A percentile compares a stretch with the other conserved stretches of the same genome.
Evolutionary conservation across 2,113 vertebrate genomes (phyloP).

Genomic region (Aspiorhynchus laticeps): DNA sequence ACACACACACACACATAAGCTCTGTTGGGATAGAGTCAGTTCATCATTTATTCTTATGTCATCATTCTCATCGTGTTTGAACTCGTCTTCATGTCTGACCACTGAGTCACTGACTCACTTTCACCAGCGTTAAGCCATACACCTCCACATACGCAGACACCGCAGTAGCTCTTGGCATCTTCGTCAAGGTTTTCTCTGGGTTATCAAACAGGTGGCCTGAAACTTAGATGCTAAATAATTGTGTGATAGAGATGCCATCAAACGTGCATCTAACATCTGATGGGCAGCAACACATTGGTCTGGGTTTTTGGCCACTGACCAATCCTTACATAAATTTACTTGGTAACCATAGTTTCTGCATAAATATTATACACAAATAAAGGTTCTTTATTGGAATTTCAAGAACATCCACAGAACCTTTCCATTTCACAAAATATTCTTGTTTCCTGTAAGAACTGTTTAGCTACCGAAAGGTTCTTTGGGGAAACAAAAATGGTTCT

Average conservation of each 20-base stretch:
- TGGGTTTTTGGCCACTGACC: neutral
- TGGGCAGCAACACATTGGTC: neutral
- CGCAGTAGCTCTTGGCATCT: neutral
- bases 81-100: slow-evolving; percentile 32
- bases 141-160: neutral
- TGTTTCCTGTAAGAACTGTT: too few relatives aligned
- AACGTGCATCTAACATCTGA: neutral
- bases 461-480: too few relatives aligned
- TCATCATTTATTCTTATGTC: slow-evolving; percentile 17
- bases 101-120: slow-evolving; percentile 21
- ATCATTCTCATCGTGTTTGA: slow-evolving; percentile 10
- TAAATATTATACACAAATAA: neutral
- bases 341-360: neutral
- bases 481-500: too few relatives aligned
- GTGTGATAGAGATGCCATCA: neutral
- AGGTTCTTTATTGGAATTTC: too few relatives aligned
- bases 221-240: neutral
- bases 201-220: slow-evolving; percentile 41
- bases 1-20: neutral
- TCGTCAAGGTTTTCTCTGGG: slow-evolving; percentile 26
- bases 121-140: neutral
- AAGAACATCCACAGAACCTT: neutral
- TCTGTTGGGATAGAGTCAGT: neutral
- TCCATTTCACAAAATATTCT: neutral
- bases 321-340: neutral